Percentiles rank a stretch among this genome's conserved stretches.
Conservation (phyloP, 35 echinoderm and acorn worm genomes). For the Ophioderma brevispina region DNA sequence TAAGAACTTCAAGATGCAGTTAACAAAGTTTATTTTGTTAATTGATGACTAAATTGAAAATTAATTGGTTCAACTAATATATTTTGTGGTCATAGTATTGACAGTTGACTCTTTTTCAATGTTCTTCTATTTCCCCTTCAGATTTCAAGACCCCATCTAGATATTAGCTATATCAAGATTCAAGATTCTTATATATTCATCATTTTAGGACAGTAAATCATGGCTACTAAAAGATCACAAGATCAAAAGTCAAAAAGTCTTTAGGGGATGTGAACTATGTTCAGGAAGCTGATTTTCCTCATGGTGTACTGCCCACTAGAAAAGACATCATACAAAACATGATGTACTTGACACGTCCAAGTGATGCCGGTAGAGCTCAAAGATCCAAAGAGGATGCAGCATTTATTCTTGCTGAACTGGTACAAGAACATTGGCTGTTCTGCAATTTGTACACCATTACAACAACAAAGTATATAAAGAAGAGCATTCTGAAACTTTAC, state of each 20-base stretch:
- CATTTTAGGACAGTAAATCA: too few species aligned
- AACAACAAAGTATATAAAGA: not conserved
- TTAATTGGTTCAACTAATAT: too few species aligned
- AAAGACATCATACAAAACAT: constrained; percentile 22
- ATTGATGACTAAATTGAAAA: too few species aligned
- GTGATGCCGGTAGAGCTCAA: constrained; percentile 1
- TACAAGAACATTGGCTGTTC: constrained; percentile 33
- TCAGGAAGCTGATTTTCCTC: constrained; percentile 14
- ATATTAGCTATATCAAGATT: too few species aligned
- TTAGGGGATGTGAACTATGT: constrained; percentile 3
- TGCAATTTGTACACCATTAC: constrained; percentile 32
- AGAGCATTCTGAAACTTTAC: not conserved
- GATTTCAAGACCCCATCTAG: too few species aligned
- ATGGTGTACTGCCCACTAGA: constrained; percentile 17
- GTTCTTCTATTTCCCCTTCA: too few species aligned
- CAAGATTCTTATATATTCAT: too few species aligned
- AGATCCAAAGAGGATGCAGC: constrained; percentile 9
- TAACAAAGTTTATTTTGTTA: too few species aligned
- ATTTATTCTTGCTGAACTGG: not conserved
- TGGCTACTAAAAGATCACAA: not conserved
- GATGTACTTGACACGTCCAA: not conserved
- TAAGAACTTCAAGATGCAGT: too few species aligned
- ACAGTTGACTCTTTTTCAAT: too few species aligned
- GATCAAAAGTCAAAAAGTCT: not conserved
- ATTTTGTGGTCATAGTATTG: too few species aligned